Conservation (phyloP, 2,113 vertebrate species). For the Lophura nycthemera region DNA sequence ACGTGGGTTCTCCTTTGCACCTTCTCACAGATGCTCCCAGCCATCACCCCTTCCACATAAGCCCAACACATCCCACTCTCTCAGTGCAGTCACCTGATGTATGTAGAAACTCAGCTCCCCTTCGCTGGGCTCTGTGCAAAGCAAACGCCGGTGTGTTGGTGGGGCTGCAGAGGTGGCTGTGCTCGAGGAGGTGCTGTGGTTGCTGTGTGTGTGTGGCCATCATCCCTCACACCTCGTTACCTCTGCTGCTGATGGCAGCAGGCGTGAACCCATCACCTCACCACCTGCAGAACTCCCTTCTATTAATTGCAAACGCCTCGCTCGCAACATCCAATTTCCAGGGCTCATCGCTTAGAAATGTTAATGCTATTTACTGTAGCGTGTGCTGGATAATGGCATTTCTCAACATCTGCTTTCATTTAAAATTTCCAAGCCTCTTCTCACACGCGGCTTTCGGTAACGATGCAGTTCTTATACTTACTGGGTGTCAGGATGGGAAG, state of each 20-base stretch:
- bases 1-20: background rate
- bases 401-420: constrained; percentile 67
- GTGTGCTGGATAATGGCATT: background rate
- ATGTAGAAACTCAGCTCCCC: background rate
- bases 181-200: accelerated
- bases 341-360: constrained; percentile 19
- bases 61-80: accelerated
- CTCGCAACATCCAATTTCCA: background rate
- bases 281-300: background rate
- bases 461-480: constrained; percentile 54
- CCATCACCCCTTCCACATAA: background rate
- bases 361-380: constrained; percentile 32
- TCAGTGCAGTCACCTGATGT: accelerated
- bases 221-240: background rate
- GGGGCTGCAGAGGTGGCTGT: accelerated
- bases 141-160: background rate
- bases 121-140: background rate
- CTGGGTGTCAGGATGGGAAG: constrained; percentile 60
- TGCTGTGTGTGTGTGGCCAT: background rate
- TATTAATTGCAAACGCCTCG: background rate
- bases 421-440: constrained; percentile 39
- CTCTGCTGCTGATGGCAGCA: background rate
- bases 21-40: background rate
- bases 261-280: background rate
- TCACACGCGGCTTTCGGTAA: background rate